Evolutionary conservation across 1,140 invertebrate species (phyloP), one percentile per base, ranked within the genome.

Genomic region (Hormaphis cornu): DNA sequence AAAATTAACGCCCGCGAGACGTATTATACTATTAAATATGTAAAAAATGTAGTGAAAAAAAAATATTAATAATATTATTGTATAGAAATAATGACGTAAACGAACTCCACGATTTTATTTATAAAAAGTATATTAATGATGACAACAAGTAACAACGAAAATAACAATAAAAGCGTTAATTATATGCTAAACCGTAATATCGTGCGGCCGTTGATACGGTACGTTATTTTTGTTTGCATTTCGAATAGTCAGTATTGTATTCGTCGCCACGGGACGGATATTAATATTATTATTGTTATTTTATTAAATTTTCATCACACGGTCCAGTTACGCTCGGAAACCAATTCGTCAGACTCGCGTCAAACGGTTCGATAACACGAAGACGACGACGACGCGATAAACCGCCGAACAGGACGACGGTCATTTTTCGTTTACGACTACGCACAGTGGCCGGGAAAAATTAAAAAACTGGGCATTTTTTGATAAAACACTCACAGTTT

Each of bases 161-260:
- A n/a, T 42, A n/a, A 42, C n/a, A n/a, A 2, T 42, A n/a, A 42
- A n/a, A n/a, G 35, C 35, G 14, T 37, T 8, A 37, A 48, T 9
- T 22, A 22, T 26, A 44, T 26, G 35, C 58, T 63, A 63, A 46
- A 63, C 24, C 42, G 28, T 33, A 46, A 10, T n/a, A n/a, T n/a
- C n/a, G n/a, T n/a, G n/a, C n/a, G 10, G 53, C 8, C 10, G 54
- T 35, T 44, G 52, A 44, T 44, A 61, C 58, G 58, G 58, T 61
- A 63, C 59, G n/a, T 63, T 46, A 63, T 63, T 63, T 40, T 63
- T 63, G 42, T 61, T 61, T 44, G 22, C 22, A 61, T 61, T 61
- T 18, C 37, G 44, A 61, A 63, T 22, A 22, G 44, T 18, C 16
- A 20, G 8, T 20, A 26, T n/a, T 59, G 28, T 16, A n/a, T n/a